Evolutionary conservation across 2,888 invertebrate genomes (phyloP), one percentile per base, ranked within the genome.

Genomic region (Protonemura montana): DNA sequence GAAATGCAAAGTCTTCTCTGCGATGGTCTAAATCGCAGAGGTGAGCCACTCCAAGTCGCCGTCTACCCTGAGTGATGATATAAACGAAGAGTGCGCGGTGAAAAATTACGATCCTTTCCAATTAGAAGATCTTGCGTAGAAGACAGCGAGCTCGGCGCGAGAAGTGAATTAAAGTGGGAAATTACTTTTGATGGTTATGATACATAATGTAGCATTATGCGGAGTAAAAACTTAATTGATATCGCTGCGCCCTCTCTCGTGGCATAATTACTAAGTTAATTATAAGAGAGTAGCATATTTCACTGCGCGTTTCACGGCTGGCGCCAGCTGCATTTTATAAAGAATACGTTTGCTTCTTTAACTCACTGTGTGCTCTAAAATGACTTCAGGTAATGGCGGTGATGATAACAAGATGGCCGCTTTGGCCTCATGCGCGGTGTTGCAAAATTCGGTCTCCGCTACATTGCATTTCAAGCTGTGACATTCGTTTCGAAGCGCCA

Each of bases 401-500:
- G 59, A 59, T 59, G 21, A 59, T 59, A 21, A 2, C 13, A 21
- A 16, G 59, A 59, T 59, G 59, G 59, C 59, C 21, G 59, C 13
- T 21, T 59, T 13, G 21, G 21, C 21, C 21, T 21, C 16, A 10
- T 21, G 59, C n/a, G n/a, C 59, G 21, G 21, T 13, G 59, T 59
- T 59, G 59, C 59, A 10, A 59, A 10, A 21, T 59, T 59, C 59
- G 59, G 59, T 21, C 59, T 2, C 82, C 29, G 30, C 30, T 82
- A n/a, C 29, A 28, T 82, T 7, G 16, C 5, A 59, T 41, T 83
- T 42, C 42, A 3, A 10, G 30, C 30, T 6, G 30, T 81, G 81
- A 26, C 28, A 2, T 83, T 83, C 42, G 35, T 35, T 25, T 83
- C 35, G 59, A 83, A 83, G 16, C 26, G 78, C 59, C 59, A 78